phyloP scores from a whole-genome alignment of 2,888 invertebrate species.

The Deilephila elpenor region DNA sequence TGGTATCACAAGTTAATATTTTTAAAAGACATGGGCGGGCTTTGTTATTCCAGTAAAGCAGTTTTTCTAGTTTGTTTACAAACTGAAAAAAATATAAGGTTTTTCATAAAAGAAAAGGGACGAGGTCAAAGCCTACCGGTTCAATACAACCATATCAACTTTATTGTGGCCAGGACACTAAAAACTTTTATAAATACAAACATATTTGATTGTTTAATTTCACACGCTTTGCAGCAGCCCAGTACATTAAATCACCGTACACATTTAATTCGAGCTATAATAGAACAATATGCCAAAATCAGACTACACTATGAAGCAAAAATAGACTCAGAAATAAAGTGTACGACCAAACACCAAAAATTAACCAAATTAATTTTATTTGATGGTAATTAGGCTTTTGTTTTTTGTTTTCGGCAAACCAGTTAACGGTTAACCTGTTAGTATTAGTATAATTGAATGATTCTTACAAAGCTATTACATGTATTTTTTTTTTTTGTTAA shows the following conservation, averaged over 20 bases:
- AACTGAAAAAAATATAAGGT: not conserved
- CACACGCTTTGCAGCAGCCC: not conserved
- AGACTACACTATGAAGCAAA: not conserved
- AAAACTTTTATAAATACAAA: not conserved
- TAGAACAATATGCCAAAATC: not conserved
- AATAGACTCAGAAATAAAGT: constrained; percentile 25
- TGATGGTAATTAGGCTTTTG: not conserved
- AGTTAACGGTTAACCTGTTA: too few species aligned
- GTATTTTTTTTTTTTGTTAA: too few species aligned
- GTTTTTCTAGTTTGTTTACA: not conserved
- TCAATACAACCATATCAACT: not conserved
- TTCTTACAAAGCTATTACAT: too few species aligned
- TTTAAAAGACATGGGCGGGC: not conserved
- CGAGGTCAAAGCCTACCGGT: not conserved
- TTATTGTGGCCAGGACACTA: not conserved
- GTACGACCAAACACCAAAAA: constrained; percentile 32
- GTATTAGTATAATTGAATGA: too few species aligned
- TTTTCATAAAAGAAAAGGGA: not conserved
- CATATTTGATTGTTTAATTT: not conserved
- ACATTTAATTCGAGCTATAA: not conserved
- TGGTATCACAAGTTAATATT: not conserved
- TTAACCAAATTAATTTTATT: not conserved
- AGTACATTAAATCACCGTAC: not conserved
- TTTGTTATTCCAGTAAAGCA: not conserved
- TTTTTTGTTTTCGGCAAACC: too few species aligned